Evolutionary conservation across 2,888 invertebrate species (phyloP).

Genomic region (Cyclophora punctaria): DNA sequence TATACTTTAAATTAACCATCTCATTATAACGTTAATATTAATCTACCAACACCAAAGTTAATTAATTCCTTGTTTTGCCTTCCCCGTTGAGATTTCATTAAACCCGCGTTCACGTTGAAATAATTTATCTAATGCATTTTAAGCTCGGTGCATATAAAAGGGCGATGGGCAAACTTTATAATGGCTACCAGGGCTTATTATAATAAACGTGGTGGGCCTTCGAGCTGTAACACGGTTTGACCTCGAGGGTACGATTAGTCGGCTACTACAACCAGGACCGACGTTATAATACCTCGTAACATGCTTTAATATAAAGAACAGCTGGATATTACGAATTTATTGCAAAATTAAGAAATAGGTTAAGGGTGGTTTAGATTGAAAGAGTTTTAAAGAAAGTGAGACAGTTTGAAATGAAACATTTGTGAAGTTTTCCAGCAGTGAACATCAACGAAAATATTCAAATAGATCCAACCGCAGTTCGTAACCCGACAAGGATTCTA

Average conservation of each 20-base stretch:
- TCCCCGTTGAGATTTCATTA: neutral
- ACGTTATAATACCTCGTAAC: constrained; percentile 43
- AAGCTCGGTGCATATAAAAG: constrained; percentile 31
- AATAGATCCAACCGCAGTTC: no score
- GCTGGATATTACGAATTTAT: constrained; percentile 18
- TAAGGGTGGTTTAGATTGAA: no score
- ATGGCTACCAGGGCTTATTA: constrained; percentile 59
- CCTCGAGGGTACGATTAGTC: constrained; percentile 66
- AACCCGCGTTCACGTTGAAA: constrained; percentile 20
- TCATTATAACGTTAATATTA: neutral
- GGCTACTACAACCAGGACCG: constrained; percentile 49
- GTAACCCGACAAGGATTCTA: no score
- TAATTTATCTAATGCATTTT: constrained; percentile 31
- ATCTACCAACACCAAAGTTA: neutral
- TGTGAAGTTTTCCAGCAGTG: no score
- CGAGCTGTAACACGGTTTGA: constrained; percentile 63
- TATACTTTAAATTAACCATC: neutral
- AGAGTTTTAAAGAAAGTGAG: no score
- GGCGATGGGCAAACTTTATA: constrained; percentile 58
- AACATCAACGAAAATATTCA: no score
- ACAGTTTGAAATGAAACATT: no score
- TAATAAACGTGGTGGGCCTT: constrained; percentile 66
- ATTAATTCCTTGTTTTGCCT: neutral
- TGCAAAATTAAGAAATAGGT: no score
- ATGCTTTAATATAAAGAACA: constrained; percentile 27